Conservation (phyloP, 2,113 vertebrate species). For the Labeo rohita region DNA sequence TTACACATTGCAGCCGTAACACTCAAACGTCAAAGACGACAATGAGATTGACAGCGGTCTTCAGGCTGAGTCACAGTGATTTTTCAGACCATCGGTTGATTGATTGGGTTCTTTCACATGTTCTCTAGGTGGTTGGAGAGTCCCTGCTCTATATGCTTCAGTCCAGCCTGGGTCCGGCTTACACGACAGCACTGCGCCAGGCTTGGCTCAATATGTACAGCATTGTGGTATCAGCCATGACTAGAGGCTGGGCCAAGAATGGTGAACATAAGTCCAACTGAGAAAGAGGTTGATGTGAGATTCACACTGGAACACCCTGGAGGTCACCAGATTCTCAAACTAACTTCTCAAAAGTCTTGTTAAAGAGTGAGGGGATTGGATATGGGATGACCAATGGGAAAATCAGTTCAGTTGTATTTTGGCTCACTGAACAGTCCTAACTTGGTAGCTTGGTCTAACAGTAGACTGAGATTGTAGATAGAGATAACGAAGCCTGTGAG, state of each 20-base stretch:
- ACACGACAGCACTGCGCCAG: constrained; percentile 81
- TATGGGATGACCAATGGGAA: not conserved
- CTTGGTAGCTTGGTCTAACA: constrained; percentile 35
- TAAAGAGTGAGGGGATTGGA: constrained; percentile 8
- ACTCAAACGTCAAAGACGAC: constrained; percentile 4
- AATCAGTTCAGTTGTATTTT: constrained; percentile 17
- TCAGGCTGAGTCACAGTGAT: not conserved
- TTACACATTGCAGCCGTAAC: not conserved
- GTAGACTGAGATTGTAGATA: constrained; percentile 32
- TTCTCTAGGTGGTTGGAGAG: constrained; percentile 85
- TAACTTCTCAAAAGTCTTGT: constrained; percentile 26
- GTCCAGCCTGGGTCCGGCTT: constrained; percentile 84
- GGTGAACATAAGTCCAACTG: constrained; percentile 78
- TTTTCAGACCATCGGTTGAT: not conserved
- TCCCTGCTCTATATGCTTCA: constrained; percentile 94
- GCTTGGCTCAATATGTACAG: constrained; percentile 91
- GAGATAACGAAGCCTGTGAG: constrained; percentile 30
- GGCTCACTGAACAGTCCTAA: constrained; percentile 26
- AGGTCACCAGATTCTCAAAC: constrained; percentile 1
- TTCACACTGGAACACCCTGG: not conserved
- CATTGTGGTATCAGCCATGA: constrained; percentile 89
- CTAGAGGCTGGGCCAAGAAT: constrained; percentile 80
- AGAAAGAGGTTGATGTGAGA: constrained; percentile 47
- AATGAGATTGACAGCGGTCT: constrained; percentile 7
- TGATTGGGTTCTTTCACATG: constrained; percentile 30